Evolutionary conservation across 2,797 vertebrate species (phyloP).

Genomic region (Hirundo rustica): DNA sequence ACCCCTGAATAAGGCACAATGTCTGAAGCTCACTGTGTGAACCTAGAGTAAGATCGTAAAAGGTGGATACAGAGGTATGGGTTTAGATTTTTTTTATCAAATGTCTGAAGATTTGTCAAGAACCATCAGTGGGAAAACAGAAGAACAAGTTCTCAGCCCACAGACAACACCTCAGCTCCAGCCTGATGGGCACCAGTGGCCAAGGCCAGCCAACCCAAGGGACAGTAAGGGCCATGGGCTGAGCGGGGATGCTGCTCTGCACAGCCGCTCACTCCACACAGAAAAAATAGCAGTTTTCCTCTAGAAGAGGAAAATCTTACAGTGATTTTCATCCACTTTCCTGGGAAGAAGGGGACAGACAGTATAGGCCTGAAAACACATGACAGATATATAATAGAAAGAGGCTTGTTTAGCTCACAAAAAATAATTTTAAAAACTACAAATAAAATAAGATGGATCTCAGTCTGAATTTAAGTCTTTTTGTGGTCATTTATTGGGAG

Average conservation of each 20-base stretch:
- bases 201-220: not conserved
- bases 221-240: accelerated
- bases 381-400: not conserved
- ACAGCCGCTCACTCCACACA: not conserved
- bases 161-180: not conserved
- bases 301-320: not conserved
- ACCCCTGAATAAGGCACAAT: not conserved
- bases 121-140: not conserved
- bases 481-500: not conserved
- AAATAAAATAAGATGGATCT: not conserved
- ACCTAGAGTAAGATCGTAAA: not conserved
- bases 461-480: not conserved
- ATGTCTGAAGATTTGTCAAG: not conserved
- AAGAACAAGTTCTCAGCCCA: not conserved
- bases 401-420: not conserved
- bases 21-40: not conserved
- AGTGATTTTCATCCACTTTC: not conserved
- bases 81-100: not conserved
- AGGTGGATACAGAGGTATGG: not conserved
- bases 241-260: not conserved
- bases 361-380: not conserved
- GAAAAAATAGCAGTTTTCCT: not conserved
- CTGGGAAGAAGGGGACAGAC: not conserved
- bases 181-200: accelerated
- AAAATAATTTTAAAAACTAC: not conserved